Evolutionary conservation across 2,113 vertebrate genomes (phyloP), one percentile per base, ranked within the genome.

Genomic region (Brachypodius melanocephalos): DNA sequence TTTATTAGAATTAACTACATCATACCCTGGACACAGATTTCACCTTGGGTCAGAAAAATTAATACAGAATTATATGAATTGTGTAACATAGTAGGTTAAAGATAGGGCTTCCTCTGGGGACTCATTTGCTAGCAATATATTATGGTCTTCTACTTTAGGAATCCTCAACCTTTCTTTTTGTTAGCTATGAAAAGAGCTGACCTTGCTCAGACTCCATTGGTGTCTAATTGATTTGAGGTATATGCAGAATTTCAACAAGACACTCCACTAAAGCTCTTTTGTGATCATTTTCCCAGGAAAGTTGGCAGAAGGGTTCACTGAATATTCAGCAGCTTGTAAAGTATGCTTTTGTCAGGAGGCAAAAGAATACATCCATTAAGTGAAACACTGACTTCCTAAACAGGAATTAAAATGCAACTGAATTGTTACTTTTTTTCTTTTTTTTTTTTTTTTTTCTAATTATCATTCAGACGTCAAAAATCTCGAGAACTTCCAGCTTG

Each of bases 401-500:
- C 61, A 91, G 66, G 59, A 95, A 95, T 95, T 88, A 74, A 86
- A 95, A 86, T 79, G 81, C 82, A 86, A 94, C 45, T 97, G 81
- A 96, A 88, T 61, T 88, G 40, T 66, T 93, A 46, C 54, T 22
- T 89, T 88, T 20, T 89, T 88, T 20, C 22, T 89, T 88, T 20
- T 89, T 88, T 20, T 22, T 89, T 88, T 20, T 31, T 46, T 54
- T 73, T 38, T 66, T 38, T 59, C 32, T 59, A 52, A 43, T 94
- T 90, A 85, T 43, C 78, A 94, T 91, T 55, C 92, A 99, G 99
- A 99, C 88, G 99, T 99, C 94, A 99, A 99, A 97, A 99, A 99
- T 97, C 98, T 99, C 68, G 99, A 99, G 98, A 99, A 99, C 98
- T 99, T 99, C 94, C 99, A 99, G 98, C 98, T 99, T 94, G 99